These are phyloP conservation scores for Sporophila hypoxantha DNA, from an alignment of 2,113 vertebrate species.

Conservation along the genomic window DNA sequence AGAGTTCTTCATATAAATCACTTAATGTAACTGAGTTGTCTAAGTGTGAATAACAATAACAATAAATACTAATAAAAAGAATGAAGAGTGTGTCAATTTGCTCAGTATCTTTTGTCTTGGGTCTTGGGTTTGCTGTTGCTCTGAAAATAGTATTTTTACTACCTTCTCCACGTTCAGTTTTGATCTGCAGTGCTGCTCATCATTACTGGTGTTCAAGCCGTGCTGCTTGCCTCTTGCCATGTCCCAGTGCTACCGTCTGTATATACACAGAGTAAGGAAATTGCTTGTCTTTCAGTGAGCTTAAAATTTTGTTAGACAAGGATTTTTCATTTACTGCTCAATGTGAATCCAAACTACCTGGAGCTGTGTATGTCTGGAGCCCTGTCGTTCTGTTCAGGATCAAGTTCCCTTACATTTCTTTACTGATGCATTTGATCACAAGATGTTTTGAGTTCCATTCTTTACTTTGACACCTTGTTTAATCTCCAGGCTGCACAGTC, in stretches of 20 bases:
- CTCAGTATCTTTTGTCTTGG: neutral
- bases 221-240: neutral
- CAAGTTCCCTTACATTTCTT: neutral
- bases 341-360: neutral
- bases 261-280: neutral
- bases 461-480: neutral
- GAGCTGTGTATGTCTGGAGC: neutral
- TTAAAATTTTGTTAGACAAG: neutral
- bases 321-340: neutral
- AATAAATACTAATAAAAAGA: conserved; percentile 73
- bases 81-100: neutral
- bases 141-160: neutral
- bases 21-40: conserved; percentile 76
- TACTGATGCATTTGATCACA: neutral
- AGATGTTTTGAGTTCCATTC: neutral
- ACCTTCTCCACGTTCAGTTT: neutral
- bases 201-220: neutral
- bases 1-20: conserved; percentile 76
- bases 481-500: neutral
- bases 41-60: conserved; percentile 68
- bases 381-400: accelerated
- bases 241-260: neutral
- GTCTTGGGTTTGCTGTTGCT: neutral
- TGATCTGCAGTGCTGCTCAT: neutral
- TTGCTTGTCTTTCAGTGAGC: neutral